Conservation (phyloP, 2,888 invertebrate genomes). For the Halocaridina rubra region DNA sequence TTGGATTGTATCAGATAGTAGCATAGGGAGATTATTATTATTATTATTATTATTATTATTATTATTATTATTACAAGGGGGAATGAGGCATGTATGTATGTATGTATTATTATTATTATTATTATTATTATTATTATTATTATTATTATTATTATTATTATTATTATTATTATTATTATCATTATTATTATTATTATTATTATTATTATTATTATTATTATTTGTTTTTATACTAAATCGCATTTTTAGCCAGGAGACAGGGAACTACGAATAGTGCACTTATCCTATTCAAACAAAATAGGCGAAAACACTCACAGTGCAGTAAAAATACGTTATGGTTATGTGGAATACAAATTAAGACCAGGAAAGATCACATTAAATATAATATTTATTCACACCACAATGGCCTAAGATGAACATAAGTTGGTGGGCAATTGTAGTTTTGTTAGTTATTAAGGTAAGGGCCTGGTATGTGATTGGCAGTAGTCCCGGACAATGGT, state of each 20-base stretch:
- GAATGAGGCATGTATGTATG: too few species aligned
- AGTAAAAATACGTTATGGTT: neutral
- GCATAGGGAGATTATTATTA: too few species aligned
- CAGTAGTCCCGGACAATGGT: constrained; percentile 18
- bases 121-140: too few species aligned
- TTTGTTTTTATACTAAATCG: too few species aligned
- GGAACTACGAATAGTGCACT: too few species aligned
- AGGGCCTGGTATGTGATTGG: constrained; percentile 37
- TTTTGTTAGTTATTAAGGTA: constrained; percentile 46
- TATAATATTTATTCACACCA: constrained; percentile 49
- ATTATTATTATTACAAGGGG: too few species aligned
- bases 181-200: neutral
- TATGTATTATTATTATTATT: neutral
- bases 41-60: too few species aligned
- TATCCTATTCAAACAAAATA: too few species aligned
- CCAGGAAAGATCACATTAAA: constrained; percentile 18
- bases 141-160: too few species aligned
- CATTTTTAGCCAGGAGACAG: too few species aligned
- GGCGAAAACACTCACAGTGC: too few species aligned
- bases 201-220: neutral
- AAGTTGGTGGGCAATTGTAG: constrained; percentile 32
- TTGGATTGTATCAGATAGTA: too few species aligned
- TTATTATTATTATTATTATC: neutral
- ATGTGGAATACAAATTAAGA: neutral
- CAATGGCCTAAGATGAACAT: constrained; percentile 41